Evolutionary conservation across 1,140 invertebrate genomes (phyloP), one percentile per base, ranked within the genome.

Genomic region (Scaptomyza graminum): DNA sequence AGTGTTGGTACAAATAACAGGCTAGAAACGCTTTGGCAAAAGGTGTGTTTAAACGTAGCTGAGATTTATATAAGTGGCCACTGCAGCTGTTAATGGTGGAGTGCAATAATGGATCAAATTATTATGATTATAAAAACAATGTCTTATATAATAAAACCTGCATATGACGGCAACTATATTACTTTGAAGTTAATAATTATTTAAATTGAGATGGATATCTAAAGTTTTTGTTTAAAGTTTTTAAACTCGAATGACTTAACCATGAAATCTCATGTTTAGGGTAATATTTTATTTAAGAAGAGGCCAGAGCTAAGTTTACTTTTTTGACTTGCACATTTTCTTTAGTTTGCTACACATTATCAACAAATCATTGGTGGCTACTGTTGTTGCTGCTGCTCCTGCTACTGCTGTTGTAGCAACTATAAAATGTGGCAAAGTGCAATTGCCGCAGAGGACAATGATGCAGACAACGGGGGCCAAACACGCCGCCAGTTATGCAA

Each of bases 401-500:
- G 28, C 34, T 9, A 34, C 37, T 39, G 64, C 37, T 13, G 47
- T 13, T 46, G 15, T 28, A 22, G 39, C 16, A 51, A 60, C 73
- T 74, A 87, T 87, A 87, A 87, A 88, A 88, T 88, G 84, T 89
- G 83, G 83, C 79, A 88, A 88, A 88, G 72, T 88, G 83, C 83
- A 88, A 88, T 83, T 88, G 84, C 76, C 77, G 57, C 49, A 41
- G 39, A 73, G 74, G 57, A 63, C 57, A 70, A 66, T 59, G 66
- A 41, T 3, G 52, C 28, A 59, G 44, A 16, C 31, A 34, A 34
- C 31, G 31, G 60, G 55, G 43, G 11, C 11, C 43, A 60, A 60
- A 37, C 41, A 39, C 75, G 64, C 65, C 84, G 72, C 54, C 75
- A 66, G 83, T 83, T 83, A 87, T 83, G 83, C 72, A 87, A 88